Conservation (phyloP, 2,113 vertebrate genomes). For the Crotalus helleri region DNA sequence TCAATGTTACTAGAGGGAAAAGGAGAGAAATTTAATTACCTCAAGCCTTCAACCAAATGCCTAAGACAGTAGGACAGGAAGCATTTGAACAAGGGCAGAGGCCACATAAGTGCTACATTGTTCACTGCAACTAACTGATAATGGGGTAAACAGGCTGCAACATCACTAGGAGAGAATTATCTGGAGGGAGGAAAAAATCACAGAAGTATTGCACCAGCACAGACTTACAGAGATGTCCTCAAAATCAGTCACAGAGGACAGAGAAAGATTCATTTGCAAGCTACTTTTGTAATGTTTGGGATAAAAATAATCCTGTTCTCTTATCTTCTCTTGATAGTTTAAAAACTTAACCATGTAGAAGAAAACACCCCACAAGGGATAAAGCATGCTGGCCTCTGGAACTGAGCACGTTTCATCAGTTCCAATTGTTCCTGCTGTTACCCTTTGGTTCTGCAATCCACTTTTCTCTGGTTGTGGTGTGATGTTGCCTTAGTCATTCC, state of each 20-base stretch:
- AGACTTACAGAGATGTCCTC: neutral
- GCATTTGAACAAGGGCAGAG: constrained; percentile 28
- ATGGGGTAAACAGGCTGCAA: constrained; percentile 25
- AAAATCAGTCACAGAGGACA: neutral
- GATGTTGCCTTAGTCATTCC: neutral
- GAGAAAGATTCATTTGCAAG: neutral
- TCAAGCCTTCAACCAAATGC: constrained; percentile 39
- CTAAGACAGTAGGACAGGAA: neutral
- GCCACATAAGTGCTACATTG: constrained; percentile 22
- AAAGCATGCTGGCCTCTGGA: neutral
- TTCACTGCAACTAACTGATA: constrained; percentile 34
- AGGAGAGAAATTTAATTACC: constrained; percentile 63
- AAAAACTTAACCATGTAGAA: neutral
- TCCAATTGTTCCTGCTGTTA: constrained; percentile 1
- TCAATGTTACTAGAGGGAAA: constrained; percentile 48
- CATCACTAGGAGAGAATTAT: neutral
- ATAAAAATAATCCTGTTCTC: neutral
- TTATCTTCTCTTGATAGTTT: neutral
- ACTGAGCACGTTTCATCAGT: neutral
- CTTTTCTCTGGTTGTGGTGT: neutral
- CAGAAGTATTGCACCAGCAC: neutral
- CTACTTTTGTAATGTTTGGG: neutral
- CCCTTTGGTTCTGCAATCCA: neutral
- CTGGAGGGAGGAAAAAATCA: neutral
- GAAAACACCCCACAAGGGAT: neutral